These are phyloP conservation scores for Zaprionus lineosus DNA, from an alignment of 2,888 invertebrate species.

Conservation along the genomic window DNA sequence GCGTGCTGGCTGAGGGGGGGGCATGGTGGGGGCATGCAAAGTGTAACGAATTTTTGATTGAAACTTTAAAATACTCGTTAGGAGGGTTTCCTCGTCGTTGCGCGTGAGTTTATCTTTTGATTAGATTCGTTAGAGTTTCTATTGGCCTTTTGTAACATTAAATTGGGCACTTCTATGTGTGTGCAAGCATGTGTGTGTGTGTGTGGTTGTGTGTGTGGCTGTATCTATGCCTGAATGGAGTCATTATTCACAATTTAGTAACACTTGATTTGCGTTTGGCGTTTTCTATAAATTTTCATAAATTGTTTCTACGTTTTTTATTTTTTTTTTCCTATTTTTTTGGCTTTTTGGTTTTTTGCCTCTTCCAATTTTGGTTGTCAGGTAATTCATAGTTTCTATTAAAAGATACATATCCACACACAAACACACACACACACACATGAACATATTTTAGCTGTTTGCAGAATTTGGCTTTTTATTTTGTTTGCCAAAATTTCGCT, in stretches of 20 bases:
- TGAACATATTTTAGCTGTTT: constrained; percentile 12
- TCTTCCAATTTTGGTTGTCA: too few relatives aligned
- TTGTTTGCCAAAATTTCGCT: constrained; percentile 23
- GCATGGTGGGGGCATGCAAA: constrained; percentile 55
- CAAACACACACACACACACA: constrained; percentile 4
- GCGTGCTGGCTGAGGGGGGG: too few relatives aligned
- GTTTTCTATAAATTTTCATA: constrained; percentile 65
- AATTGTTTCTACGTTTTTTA: constrained; percentile 50
- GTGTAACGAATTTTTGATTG: constrained; percentile 79
- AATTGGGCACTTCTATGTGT: constrained; percentile 48
- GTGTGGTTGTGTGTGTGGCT: constrained; percentile 13
- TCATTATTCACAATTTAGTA: constrained; percentile 79
- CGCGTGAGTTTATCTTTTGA: constrained; percentile 77
- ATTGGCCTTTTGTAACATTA: constrained; percentile 61
- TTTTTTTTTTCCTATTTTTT: neutral
- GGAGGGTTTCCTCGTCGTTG: constrained; percentile 62
- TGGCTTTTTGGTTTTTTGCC: neutral
- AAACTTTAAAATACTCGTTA: constrained; percentile 77
- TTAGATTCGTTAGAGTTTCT: constrained; percentile 75
- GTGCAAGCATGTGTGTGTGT: constrained; percentile 8
- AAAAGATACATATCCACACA: constrained; percentile 3
- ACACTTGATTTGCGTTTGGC: constrained; percentile 76
- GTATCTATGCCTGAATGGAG: constrained; percentile 49
- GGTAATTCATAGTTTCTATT: constrained; percentile 13
- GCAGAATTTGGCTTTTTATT: too few relatives aligned